Conservation (phyloP, 1,140 invertebrate species). For the Spodoptera litura region DNA sequence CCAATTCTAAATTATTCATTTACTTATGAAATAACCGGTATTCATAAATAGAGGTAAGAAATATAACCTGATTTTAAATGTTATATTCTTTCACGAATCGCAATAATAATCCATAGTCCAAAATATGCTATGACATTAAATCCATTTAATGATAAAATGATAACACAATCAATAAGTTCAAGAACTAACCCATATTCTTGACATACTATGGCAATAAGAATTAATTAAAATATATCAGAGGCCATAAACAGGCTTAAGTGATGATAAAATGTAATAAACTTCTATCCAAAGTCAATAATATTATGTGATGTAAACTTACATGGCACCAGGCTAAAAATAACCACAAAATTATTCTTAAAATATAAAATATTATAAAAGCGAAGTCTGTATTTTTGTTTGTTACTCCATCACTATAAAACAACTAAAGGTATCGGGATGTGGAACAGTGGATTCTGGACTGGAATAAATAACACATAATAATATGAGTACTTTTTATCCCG, state of each 20-base stretch:
- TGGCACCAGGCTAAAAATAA: no score
- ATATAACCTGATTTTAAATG: neutral
- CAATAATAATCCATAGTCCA: neutral
- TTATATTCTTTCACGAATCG: neutral
- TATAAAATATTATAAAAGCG: no score
- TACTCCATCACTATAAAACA: no score
- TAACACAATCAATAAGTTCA: slow-evolving; percentile 35
- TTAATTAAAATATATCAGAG: neutral
- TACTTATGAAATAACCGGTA: neutral
- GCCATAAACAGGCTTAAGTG: neutral
- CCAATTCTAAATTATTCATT: neutral
- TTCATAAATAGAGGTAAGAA: neutral
- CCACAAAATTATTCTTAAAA: no score
- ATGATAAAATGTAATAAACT: neutral
- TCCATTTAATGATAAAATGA: slow-evolving; percentile 10
- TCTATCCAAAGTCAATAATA: neutral
- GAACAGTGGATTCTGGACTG: no score
- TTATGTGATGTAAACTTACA: no score
- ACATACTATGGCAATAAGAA: neutral
- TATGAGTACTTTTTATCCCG: no score
- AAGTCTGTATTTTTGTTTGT: no score
- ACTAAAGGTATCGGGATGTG: no score
- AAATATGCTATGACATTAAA: slow-evolving; percentile 14
- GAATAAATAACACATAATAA: no score
- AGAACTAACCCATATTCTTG: slow-evolving; percentile 2